These are phyloP conservation scores for Epinotia brunnichana DNA, from an alignment of 2,888 invertebrate genomes.

Conservation along the genomic window DNA sequence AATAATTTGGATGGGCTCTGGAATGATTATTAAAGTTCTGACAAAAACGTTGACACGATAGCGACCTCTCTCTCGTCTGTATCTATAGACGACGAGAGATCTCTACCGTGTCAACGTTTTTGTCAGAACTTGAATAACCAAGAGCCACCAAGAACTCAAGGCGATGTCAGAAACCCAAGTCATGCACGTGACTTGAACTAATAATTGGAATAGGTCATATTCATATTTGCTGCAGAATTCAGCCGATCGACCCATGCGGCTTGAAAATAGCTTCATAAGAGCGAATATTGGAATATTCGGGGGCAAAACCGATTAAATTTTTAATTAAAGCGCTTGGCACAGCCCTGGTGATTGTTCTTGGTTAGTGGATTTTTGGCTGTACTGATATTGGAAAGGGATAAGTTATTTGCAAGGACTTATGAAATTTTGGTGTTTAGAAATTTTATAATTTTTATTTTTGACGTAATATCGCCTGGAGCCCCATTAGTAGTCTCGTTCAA, in stretches of 20 bases:
- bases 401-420: neutral
- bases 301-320: conserved; percentile 34
- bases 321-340: conserved; percentile 41
- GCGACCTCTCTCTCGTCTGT: no score
- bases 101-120: no score
- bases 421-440: neutral
- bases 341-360: conserved; percentile 33
- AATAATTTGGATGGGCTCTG: no score
- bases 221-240: conserved; percentile 14
- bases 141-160: no score
- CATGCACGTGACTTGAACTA: neutral
- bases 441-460: neutral
- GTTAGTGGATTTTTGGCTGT: conserved; percentile 15
- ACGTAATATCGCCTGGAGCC: neutral
- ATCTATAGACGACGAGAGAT: no score
- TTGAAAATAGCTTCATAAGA: conserved; percentile 30
- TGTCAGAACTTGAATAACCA: no score
- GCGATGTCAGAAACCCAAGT: neutral
- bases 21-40: no score
- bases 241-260: conserved; percentile 13
- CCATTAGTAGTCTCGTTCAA: no score
- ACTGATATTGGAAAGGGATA: neutral
- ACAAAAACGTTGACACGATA: no score
- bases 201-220: no score
- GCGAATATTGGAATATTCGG: conserved; percentile 37